phyloP scores from a whole-genome alignment of 2,797 vertebrate genomes.

The Lutra lutra region DNA sequence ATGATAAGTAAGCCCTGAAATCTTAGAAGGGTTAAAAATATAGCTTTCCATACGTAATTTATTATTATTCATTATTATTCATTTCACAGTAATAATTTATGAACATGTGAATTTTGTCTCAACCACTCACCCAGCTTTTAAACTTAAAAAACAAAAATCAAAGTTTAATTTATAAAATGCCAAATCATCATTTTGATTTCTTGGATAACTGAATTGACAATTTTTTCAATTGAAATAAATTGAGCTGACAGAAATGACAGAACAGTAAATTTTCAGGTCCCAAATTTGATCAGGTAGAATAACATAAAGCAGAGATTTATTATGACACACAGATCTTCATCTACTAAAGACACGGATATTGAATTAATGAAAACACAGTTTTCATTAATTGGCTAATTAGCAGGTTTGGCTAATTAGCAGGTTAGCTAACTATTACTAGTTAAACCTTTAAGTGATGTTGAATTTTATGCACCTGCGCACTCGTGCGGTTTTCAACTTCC shows the following conservation, averaged over 20 bases:
- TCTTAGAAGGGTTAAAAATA: background rate
- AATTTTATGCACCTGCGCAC: background rate
- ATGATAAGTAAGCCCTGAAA: background rate
- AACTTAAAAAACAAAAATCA: background rate
- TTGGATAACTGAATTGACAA: background rate
- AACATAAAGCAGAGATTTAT: background rate
- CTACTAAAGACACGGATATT: background rate
- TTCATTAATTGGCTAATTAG: background rate
- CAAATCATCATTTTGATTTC: background rate
- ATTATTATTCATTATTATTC: background rate
- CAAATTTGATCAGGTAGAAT: background rate
- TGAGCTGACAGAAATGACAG: background rate
- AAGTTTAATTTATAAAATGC: background rate
- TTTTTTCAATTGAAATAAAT: background rate
- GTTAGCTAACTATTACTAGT: background rate
- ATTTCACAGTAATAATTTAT: background rate
- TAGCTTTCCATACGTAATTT: background rate
- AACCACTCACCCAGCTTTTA: background rate
- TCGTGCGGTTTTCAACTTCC: background rate
- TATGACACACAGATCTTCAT: background rate
- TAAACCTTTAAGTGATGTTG: background rate
- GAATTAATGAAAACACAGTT: background rate
- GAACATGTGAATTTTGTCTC: background rate
- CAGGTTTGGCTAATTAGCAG: background rate
- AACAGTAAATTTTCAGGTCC: background rate